Percentiles rank a stretch among this genome's conserved stretches.
These are phyloP conservation scores for Rhopalosiphum nymphaeae DNA, from an alignment of 2,888 invertebrate genomes.

Conservation along the genomic window DNA sequence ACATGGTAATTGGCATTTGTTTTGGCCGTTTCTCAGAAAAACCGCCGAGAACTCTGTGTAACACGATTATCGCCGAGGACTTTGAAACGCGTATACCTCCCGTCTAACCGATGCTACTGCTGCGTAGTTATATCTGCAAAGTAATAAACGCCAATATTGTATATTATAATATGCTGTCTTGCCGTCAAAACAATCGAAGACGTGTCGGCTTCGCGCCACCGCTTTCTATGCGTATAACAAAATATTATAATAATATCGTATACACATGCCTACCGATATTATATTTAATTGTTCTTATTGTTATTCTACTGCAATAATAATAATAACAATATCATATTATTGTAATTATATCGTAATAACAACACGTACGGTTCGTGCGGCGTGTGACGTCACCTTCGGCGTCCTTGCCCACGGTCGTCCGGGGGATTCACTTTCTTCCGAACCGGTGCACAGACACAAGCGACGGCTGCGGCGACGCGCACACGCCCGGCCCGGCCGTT, in stretches of 20 bases:
- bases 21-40: not conserved
- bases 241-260: no score
- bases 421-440: slow-evolving; percentile 62
- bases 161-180: not conserved
- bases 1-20: not conserved
- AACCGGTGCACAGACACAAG: not conserved
- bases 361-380: not conserved
- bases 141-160: not conserved
- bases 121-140: not conserved
- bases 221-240: no score
- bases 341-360: not conserved
- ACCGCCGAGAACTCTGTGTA: not conserved
- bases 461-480: not conserved
- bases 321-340: not conserved
- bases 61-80: not conserved
- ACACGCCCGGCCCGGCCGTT: not conserved
- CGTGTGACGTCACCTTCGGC: slow-evolving; percentile 53
- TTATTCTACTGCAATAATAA: not conserved
- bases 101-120: not conserved
- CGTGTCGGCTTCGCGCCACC: not conserved
- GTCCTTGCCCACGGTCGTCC: slow-evolving; percentile 65
- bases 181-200: not conserved
- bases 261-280: no score
- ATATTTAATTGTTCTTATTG: not conserved
- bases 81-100: not conserved